phyloP scores from a whole-genome alignment of 2,113 vertebrate species.

The Macroglossus sobrinus region DNA sequence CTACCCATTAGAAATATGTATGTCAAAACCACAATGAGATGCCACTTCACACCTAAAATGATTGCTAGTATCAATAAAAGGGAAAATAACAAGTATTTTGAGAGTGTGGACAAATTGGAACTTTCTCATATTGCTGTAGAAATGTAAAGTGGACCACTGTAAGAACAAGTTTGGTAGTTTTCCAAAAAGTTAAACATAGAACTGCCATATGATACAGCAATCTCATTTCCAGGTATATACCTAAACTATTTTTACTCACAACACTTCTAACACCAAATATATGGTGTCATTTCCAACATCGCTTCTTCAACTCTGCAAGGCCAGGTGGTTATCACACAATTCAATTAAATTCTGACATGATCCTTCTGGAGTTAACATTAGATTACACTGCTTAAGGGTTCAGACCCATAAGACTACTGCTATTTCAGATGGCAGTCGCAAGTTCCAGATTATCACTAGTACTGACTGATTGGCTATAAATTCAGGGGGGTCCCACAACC shows the following conservation, averaged over 20 bases:
- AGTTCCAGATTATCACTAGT: no score
- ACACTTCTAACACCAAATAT: no score
- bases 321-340: no score
- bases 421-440: no score
- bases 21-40: not conserved
- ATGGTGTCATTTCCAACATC: no score
- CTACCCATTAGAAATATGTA: not conserved
- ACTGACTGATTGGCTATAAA: no score
- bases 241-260: not conserved
- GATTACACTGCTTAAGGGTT: no score
- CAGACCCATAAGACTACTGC: no score
- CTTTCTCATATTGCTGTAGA: not conserved
- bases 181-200: not conserved
- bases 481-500: no score
- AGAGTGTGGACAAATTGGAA: not conserved
- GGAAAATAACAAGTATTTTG: not conserved
- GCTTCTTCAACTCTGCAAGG: no score
- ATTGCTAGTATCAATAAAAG: not conserved
- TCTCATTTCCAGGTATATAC: not conserved
- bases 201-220: not conserved
- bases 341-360: no score
- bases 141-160: not conserved
- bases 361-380: no score
- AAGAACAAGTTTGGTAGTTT: not conserved
- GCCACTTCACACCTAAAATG: not conserved